These are phyloP conservation scores for Labeo rohita DNA, from an alignment of 2,113 vertebrate genomes.

Conservation along the genomic window DNA sequence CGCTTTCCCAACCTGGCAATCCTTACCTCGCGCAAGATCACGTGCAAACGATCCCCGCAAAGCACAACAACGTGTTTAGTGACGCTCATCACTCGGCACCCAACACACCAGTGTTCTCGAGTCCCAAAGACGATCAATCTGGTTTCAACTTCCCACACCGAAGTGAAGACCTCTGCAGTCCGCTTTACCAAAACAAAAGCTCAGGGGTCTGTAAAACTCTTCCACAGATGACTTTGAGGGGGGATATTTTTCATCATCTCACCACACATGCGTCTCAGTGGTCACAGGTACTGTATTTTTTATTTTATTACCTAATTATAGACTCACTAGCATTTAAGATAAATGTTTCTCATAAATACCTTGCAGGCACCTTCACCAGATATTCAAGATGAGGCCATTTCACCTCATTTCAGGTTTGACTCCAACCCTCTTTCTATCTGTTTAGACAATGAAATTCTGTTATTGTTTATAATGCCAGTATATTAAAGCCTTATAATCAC, in stretches of 20 bases:
- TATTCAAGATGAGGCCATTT: constrained; percentile 20
- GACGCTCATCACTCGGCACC: constrained; percentile 2
- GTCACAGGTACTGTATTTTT: constrained; percentile 45
- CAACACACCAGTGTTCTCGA: constrained; percentile 29
- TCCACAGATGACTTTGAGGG: constrained; percentile 34
- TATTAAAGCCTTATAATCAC: not conserved
- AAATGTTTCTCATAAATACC: not conserved
- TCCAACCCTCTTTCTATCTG: not conserved
- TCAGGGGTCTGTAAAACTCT: constrained; percentile 25
- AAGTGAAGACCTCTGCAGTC: constrained; percentile 40
- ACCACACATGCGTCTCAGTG: constrained; percentile 20
- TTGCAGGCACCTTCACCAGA: constrained; percentile 43
- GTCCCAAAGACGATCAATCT: constrained; percentile 34
- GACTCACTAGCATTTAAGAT: not conserved
- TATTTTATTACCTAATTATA: not conserved
- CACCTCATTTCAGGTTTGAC: constrained; percentile 52
- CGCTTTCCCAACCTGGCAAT: constrained; percentile 33
- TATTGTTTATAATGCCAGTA: not conserved
- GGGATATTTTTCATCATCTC: constrained; percentile 37
- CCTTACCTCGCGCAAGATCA: constrained; percentile 20
- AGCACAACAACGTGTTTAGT: constrained; percentile 39
- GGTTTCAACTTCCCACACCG: constrained; percentile 40
- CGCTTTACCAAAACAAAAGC: constrained; percentile 35
- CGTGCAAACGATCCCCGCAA: constrained; percentile 21
- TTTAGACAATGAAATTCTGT: not conserved